phyloP scores from a whole-genome alignment of 2,797 vertebrate genomes.

The Xenentodon cancila region DNA sequence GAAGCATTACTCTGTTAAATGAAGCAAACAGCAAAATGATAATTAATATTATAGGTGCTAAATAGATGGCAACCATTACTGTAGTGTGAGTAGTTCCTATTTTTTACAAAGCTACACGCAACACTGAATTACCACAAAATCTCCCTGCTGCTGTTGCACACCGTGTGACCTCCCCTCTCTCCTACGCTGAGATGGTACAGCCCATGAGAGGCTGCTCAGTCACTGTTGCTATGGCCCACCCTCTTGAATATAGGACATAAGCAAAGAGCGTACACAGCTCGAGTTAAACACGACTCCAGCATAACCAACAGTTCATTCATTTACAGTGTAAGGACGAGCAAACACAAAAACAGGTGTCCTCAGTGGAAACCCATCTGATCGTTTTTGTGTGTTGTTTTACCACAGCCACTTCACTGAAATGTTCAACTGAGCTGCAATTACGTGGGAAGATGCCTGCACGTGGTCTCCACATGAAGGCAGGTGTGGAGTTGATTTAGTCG shows the following conservation, averaged over 20 bases:
- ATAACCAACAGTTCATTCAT: slow-evolving; percentile 23
- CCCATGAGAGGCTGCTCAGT: slow-evolving; percentile 79
- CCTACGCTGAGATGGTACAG: slow-evolving; percentile 59
- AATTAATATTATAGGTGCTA: no score
- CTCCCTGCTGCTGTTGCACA: background rate
- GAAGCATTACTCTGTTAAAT: no score
- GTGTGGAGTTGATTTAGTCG: slow-evolving; percentile 10
- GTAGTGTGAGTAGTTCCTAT: no score
- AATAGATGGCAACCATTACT: no score
- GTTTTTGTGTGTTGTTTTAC: background rate
- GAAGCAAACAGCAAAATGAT: no score
- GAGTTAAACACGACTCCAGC: slow-evolving; percentile 23
- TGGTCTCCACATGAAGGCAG: slow-evolving; percentile 19
- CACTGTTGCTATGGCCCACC: slow-evolving; percentile 78
- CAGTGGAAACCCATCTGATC: background rate
- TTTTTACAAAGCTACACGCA: background rate
- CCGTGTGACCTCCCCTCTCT: slow-evolving; percentile 39
- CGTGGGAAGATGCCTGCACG: slow-evolving; percentile 2
- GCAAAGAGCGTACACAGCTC: slow-evolving; percentile 59
- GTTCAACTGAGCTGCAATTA: slow-evolving; percentile 4
- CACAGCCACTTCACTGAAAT: background rate
- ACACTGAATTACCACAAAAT: background rate
- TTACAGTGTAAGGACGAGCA: background rate
- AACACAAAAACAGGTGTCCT: background rate
- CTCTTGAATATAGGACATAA: slow-evolving; percentile 70